Conservation (phyloP, 2,888 invertebrate species). For the Leptopterna dolabrata region DNA sequence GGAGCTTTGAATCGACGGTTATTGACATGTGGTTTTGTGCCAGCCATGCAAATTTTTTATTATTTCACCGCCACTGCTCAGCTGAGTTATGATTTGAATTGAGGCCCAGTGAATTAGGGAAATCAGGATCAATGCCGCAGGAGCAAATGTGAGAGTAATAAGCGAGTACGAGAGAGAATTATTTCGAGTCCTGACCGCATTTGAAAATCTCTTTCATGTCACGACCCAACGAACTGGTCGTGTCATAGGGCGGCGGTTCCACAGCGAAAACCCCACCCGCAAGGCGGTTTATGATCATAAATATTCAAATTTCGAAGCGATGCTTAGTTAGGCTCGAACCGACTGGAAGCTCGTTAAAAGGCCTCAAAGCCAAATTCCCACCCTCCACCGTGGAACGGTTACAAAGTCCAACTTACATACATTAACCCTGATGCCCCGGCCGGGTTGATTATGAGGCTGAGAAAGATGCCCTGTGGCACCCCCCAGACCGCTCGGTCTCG, state of each 20-base stretch:
- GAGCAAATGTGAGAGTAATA: neutral
- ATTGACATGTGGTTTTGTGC: too few species aligned
- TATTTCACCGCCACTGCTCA: too few species aligned
- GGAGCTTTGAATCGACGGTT: too few species aligned
- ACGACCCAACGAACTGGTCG: slow-evolving; percentile 5
- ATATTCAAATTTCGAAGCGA: slow-evolving; percentile 38
- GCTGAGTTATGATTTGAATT: neutral
- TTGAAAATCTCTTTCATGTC: slow-evolving; percentile 15
- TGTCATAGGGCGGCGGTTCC: neutral
- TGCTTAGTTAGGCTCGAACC: slow-evolving; percentile 50
- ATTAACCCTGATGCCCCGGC: slow-evolving; percentile 32
- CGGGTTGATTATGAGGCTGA: slow-evolving; percentile 9
- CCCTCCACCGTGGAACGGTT: slow-evolving; percentile 18
- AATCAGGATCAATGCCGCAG: neutral
- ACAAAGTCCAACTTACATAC: slow-evolving; percentile 52
- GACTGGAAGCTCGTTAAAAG: slow-evolving; percentile 48
- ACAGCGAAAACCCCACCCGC: neutral
- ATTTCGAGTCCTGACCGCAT: slow-evolving; percentile 4
- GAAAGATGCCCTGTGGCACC: slow-evolving; percentile 25
- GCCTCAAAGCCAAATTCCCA: slow-evolving; percentile 35
- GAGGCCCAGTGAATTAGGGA: neutral
- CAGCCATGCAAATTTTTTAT: too few species aligned
- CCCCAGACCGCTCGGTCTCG: neutral
- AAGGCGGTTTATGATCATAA: slow-evolving; percentile 44
- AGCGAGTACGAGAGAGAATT: neutral